Percentiles rank a stretch among this genome's conserved stretches.
Conservation (phyloP, 1,140 invertebrate species). For the Probaryconus sp. region DNA sequence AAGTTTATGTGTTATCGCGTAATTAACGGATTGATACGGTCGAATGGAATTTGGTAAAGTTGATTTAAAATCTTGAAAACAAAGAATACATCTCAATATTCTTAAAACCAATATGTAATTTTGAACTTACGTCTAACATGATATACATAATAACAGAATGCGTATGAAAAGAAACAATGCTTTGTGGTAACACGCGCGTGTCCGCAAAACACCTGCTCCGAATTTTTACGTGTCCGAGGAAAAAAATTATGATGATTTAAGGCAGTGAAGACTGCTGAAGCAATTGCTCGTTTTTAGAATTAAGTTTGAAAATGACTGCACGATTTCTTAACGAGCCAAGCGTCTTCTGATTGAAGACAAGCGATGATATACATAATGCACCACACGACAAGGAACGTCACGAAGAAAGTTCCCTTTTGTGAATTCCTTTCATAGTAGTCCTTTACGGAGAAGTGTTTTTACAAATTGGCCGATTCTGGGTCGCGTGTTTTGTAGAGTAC, state of each 20-base stretch:
- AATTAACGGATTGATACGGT: too few relatives aligned
- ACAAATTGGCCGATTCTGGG: slow-evolving; percentile 39
- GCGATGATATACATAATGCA: slow-evolving; percentile 32
- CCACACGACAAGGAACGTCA: slow-evolving; percentile 16
- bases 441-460: slow-evolving; percentile 27
- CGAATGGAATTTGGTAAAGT: too few relatives aligned
- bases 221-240: slow-evolving; percentile 5
- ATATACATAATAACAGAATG: neutral
- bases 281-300: neutral
- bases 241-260: slow-evolving; percentile 19
- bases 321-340: slow-evolving; percentile 22
- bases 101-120: too few relatives aligned
- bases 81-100: too few relatives aligned
- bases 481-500: slow-evolving; percentile 36
- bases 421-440: slow-evolving; percentile 26
- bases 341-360: slow-evolving; percentile 31
- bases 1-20: too few relatives aligned
- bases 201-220: slow-evolving; percentile 30
- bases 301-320: slow-evolving; percentile 8
- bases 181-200: slow-evolving; percentile 7
- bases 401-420: slow-evolving; percentile 5
- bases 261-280: slow-evolving; percentile 5
- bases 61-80: too few relatives aligned
- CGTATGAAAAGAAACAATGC: neutral
- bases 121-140: neutral